phyloP scores from a whole-genome alignment of 2,113 vertebrate species.

The Epinephelus moara region DNA sequence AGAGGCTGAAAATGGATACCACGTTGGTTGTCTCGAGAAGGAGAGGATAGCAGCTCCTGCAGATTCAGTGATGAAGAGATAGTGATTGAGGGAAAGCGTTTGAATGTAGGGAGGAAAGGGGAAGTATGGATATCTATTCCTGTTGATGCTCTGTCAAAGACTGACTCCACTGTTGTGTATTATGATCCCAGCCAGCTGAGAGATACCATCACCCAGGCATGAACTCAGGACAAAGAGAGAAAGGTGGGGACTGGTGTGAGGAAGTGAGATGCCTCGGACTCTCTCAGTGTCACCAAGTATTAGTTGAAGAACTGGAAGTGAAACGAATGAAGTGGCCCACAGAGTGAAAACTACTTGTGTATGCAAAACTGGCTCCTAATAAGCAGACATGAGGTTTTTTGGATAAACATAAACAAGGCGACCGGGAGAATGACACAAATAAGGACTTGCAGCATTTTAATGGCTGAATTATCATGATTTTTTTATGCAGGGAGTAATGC shows the following conservation, averaged over 20 bases:
- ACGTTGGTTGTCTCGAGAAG: constrained; percentile 25
- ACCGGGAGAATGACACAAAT: constrained; percentile 57
- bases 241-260: constrained; percentile 37
- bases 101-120: constrained; percentile 53
- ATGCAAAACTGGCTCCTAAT: constrained; percentile 64
- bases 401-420: constrained; percentile 69
- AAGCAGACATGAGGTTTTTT: constrained; percentile 52
- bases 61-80: constrained; percentile 70
- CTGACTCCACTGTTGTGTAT: constrained; percentile 65
- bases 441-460: constrained; percentile 66
- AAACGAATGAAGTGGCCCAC: constrained; percentile 61
- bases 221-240: constrained; percentile 39
- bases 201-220: constrained; percentile 61
- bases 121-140: constrained; percentile 64
- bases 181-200: constrained; percentile 58
- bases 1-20: constrained; percentile 72
- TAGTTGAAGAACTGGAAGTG: constrained; percentile 53
- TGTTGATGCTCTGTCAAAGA: constrained; percentile 64
- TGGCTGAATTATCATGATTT: constrained; percentile 73
- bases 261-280: constrained; percentile 46
- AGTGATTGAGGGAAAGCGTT: constrained; percentile 47
- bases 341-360: constrained; percentile 57
- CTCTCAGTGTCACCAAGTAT: constrained; percentile 40
- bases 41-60: constrained; percentile 57
- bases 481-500: constrained; percentile 67